Percentiles rank a stretch among this genome's conserved stretches.
These are phyloP conservation scores for Vidua chalybeata DNA, from an alignment of 2,113 vertebrate genomes.

Conservation along the genomic window DNA sequence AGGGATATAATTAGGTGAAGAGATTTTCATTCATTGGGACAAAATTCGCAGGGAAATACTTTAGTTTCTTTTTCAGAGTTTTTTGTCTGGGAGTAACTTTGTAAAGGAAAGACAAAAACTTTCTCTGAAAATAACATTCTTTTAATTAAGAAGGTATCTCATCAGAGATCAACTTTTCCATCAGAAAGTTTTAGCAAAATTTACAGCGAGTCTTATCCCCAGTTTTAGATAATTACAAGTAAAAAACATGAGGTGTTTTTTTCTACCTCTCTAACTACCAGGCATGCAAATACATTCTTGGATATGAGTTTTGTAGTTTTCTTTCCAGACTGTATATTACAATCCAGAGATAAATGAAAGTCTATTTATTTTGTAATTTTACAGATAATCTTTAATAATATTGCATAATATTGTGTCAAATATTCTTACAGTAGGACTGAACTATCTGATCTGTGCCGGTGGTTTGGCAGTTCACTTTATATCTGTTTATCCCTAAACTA, in stretches of 20 bases:
- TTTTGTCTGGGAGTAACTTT: background rate
- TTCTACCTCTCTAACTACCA: background rate
- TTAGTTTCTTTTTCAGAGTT: background rate
- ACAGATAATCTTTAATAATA: background rate
- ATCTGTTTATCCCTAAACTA: background rate
- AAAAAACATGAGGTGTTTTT: background rate
- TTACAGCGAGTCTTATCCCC: background rate
- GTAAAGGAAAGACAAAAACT: background rate
- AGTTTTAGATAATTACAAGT: background rate
- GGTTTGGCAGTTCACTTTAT: background rate
- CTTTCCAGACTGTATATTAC: background rate
- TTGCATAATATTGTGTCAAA: background rate
- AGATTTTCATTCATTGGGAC: background rate
- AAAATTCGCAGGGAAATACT: background rate
- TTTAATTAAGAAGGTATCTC: background rate
- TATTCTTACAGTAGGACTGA: background rate
- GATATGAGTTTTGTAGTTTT: background rate
- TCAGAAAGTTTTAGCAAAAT: background rate
- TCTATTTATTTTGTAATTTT: background rate
- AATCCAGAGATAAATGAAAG: background rate
- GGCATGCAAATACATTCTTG: fast-evolving
- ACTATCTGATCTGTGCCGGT: background rate
- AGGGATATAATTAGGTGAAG: background rate
- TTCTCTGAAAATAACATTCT: background rate
- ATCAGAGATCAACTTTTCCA: background rate